A percentile compares a stretch with the other conserved stretches of the same genome.
phyloP scores from a whole-genome alignment of 1,140 invertebrate species.

The Bombyx mori region DNA sequence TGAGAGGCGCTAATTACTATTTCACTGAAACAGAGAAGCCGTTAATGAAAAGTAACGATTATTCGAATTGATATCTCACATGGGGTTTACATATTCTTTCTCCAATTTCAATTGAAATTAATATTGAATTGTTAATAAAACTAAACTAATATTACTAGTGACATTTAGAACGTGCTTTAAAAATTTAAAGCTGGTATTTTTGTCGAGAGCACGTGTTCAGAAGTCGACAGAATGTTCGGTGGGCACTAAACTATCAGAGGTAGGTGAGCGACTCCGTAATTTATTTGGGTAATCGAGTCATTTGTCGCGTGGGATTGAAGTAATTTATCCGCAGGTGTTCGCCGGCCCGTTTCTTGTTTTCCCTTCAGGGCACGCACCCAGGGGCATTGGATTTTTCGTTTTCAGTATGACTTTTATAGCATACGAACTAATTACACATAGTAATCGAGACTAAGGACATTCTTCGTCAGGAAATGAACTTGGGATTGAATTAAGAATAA shows the following conservation, averaged over 20 bases:
- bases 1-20: no score
- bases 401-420: not conserved
- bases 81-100: no score
- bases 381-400: not conserved
- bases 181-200: no score
- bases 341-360: constrained; percentile 9
- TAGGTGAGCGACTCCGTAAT: constrained; percentile 21
- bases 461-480: not conserved
- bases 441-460: not conserved
- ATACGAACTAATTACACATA: not conserved
- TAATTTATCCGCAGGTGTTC: constrained; percentile 26
- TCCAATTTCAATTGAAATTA: no score
- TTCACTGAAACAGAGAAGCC: no score
- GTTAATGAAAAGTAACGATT: no score
- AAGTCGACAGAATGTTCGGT: not conserved
- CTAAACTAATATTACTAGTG: no score
- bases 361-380: not conserved
- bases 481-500: not conserved
- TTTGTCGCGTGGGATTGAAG: constrained; percentile 32
- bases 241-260: constrained; percentile 9
- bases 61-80: no score
- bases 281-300: constrained; percentile 34
- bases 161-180: no score
- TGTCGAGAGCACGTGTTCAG: not conserved
- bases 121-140: no score